Base-by-base conservation (phyloP, 2,797 vertebrate genomes). In the Enteromius treurensis region DNA sequence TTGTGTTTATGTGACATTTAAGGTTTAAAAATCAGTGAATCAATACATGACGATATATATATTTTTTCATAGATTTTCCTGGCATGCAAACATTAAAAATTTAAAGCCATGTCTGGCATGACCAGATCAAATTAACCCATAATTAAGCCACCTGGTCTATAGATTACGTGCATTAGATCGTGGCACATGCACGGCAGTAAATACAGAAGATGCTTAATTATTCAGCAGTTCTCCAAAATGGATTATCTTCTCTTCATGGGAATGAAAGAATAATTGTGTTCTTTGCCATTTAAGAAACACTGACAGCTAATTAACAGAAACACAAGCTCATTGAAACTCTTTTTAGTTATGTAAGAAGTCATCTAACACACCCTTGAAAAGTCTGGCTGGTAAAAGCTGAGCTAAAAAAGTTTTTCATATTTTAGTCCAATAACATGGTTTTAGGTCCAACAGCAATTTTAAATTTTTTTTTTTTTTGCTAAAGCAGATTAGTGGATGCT, bases 181-280 rank as follows among this genome's bases (percentile, higher is more conserved):
- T 45, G 34, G 32, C 45, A 70, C 42, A 55, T n/a, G 17, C 34
- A 32, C 82, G 68, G 73, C 49, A 84, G 71, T 85, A 74, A 85
- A 84, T 78, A 49, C 67, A 53, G 49, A 19, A 45, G 70, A 64
- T 80, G 21, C 19, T 89, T 80, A 84, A 85, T 87, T 84, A 83
- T 87, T 86, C 53, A 85, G 69, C 62, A 83, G 29, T 40, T 73
- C 47, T 73, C 10, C 19, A 45, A 82, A 68, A 74, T 80, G 55
- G 51, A 64, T 76, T 73, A 21, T 42, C 10, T 60, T 29, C 58
- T 68, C 70, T 19, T 53, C 42, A 69, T 49, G 29, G 15, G 15
- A 17, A 70, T 49, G 14, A 64, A 34, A 32, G 71, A 32, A 64
- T 71, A 51, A 83, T 79, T 55, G 65, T 40, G 32, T 74, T 73